These are phyloP conservation scores for Nysson spinosus DNA, from an alignment of 2,888 invertebrate species.

Conservation along the genomic window DNA sequence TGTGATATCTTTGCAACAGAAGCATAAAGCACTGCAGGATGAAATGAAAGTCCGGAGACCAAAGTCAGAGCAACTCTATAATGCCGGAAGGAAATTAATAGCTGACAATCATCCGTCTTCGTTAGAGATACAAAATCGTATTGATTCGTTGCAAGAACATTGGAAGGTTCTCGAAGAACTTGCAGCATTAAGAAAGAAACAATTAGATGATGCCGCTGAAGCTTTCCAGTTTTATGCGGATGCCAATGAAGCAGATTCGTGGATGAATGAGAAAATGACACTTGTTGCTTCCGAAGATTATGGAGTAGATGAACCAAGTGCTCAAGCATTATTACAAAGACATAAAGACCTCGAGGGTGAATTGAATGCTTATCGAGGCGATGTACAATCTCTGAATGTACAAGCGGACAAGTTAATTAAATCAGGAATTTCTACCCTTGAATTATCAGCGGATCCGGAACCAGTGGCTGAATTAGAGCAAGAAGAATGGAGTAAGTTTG, in stretches of 20 bases:
- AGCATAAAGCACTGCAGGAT: slow-evolving; percentile 92
- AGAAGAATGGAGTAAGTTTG: slow-evolving; percentile 73
- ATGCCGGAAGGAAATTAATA: slow-evolving; percentile 86
- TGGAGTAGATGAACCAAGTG: slow-evolving; percentile 94
- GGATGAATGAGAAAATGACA: slow-evolving; percentile 97
- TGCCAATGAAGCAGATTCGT: slow-evolving; percentile 98
- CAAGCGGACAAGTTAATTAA: slow-evolving; percentile 88
- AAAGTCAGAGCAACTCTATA: slow-evolving; percentile 85
- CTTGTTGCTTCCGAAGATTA: slow-evolving; percentile 93
- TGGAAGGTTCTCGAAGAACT: slow-evolving; percentile 94
- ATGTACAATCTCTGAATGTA: slow-evolving; percentile 88
- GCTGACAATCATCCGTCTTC: slow-evolving; percentile 90
- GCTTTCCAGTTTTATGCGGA: slow-evolving; percentile 98
- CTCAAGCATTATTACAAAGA: slow-evolving; percentile 90
- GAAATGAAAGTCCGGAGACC: slow-evolving; percentile 90
- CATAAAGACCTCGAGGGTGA: slow-evolving; percentile 93
- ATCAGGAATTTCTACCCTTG: slow-evolving; percentile 86
- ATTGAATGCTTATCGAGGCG: slow-evolving; percentile 91
- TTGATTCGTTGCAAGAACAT: slow-evolving; percentile 88
- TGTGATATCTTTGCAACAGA: slow-evolving; percentile 92
- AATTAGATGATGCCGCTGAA: slow-evolving; percentile 92
- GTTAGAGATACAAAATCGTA: slow-evolving; percentile 88
- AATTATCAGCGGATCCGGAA: slow-evolving; percentile 76
- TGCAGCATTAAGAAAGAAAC: slow-evolving; percentile 85
- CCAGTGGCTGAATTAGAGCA: slow-evolving; percentile 76